Evolutionary conservation across 2,888 invertebrate genomes (phyloP).

Genomic region (Calameuta filiformis): DNA sequence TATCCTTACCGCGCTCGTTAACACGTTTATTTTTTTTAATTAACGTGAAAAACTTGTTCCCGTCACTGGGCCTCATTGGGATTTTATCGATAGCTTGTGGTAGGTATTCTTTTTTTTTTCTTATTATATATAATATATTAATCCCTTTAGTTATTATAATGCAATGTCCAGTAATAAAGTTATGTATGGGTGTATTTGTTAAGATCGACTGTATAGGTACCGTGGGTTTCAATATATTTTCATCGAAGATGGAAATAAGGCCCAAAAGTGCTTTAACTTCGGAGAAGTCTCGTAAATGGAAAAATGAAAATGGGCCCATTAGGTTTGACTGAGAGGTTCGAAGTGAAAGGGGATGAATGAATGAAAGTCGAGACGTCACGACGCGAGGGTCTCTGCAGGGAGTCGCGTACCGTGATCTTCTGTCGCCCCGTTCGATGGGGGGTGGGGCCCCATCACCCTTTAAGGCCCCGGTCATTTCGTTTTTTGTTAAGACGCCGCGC

Average conservation of each 20-base stretch:
- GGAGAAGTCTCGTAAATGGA: no score
- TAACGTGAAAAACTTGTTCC: not conserved
- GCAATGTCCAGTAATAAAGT: no score
- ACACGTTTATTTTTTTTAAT: constrained; percentile 17
- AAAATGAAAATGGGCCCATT: no score
- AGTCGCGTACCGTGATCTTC: not conserved
- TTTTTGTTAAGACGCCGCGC: not conserved
- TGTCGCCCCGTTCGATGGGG: not conserved
- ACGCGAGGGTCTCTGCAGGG: not conserved
- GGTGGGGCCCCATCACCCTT: constrained; percentile 2
- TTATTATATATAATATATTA: not conserved
- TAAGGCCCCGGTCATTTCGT: constrained; percentile 19
- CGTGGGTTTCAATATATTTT: no score
- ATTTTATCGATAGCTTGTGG: not conserved
- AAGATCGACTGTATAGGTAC: no score
- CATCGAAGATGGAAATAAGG: no score
- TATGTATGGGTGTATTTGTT: no score
- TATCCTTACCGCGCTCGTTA: constrained; percentile 13
- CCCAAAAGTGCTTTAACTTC: no score
- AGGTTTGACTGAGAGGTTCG: not conserved
- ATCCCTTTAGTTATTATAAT: not conserved
- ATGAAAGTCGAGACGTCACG: not conserved
- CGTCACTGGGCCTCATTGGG: not conserved
- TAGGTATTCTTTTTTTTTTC: not conserved
- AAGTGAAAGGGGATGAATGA: not conserved